Conservation (phyloP, 2,113 vertebrate genomes). For the Motacilla alba region DNA sequence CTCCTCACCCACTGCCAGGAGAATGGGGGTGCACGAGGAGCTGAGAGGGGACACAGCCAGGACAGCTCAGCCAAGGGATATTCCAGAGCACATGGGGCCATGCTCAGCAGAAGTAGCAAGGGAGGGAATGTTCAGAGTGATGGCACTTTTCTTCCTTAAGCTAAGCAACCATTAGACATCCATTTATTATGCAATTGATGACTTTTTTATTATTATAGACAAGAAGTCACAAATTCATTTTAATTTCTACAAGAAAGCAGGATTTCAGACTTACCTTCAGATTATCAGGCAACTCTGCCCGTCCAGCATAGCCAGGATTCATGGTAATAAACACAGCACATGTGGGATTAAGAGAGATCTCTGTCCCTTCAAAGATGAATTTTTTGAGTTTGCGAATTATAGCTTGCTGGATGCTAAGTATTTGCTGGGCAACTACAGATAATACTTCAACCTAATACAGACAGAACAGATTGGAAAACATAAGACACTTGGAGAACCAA, state of each 20-base stretch:
- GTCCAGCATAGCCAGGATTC: constrained; percentile 93
- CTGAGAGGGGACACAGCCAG: not conserved
- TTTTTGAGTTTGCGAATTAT: constrained; percentile 80
- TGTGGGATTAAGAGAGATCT: constrained; percentile 87
- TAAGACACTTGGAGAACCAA: not conserved
- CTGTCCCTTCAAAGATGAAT: constrained; percentile 90
- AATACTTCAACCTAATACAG: constrained; percentile 87
- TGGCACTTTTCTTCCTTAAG: not conserved
- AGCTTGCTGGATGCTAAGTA: constrained; percentile 92
- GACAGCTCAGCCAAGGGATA: not conserved
- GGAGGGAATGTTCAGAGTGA: not conserved
- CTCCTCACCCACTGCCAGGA: not conserved
- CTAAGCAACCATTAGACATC: not conserved
- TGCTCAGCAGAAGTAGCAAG: not conserved
- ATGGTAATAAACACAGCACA: constrained; percentile 94
- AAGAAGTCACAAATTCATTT: not conserved
- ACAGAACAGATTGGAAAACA: not conserved
- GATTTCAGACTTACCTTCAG: constrained; percentile 80
- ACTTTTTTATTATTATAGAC: not conserved
- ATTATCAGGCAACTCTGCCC: constrained; percentile 91
- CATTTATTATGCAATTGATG: not conserved
- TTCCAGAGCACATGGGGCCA: not conserved
- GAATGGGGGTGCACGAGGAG: not conserved
- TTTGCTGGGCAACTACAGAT: constrained; percentile 92
- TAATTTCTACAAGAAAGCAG: not conserved